Base-by-base conservation (phyloP, 2,113 vertebrate species). In the Oostethus manadensis region DNA sequence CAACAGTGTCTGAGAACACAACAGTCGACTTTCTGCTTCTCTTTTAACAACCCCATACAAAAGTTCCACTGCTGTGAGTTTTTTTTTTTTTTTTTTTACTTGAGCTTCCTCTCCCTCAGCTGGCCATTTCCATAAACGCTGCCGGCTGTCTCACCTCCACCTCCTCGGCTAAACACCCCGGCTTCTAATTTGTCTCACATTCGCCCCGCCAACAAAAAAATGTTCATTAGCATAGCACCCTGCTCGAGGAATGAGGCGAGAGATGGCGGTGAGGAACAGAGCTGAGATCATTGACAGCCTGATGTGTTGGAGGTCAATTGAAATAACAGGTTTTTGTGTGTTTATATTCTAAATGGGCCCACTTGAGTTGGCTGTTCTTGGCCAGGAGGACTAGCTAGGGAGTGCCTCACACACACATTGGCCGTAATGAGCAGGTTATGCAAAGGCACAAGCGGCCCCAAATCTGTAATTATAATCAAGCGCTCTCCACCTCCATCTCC, bases 271-370 rank as follows among this genome's bases (percentile, higher is more conserved):
- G 76, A 76, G 66, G 84, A 89, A 86, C 87, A 81, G 87, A 86
- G 84, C 82, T 88, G 90, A 91, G 89, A 87, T 90, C 89, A 90
- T 90, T 92, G 89, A 92, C 90, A 92, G 88, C 89, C 90, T 90
- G 89, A 92, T 87, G 88, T 90, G 90, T 88, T 83, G 83, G 84
- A 89, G 89, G 90, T 90, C 90, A 92, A 92, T 92, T 91, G 90
- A 90, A 90, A 91, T 92, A 91, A 90, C 90, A 92, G 89, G 86
- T 89, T 88, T 89, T 85, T 77, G 88, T 88, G 86, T 82, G 88
- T 87, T 90, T 89, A 77, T 86, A 87, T 88, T 89, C 83, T 84
- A 88, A 91, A 89, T 87, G 84, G 85, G 81, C 77, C 38, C 80
- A 74, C 84, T 86, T 89, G 88, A 87, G 85, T 89, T 63, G 79